Evolutionary conservation across 2,888 invertebrate species (phyloP).

Genomic region (Rugalucina vietnamica): DNA sequence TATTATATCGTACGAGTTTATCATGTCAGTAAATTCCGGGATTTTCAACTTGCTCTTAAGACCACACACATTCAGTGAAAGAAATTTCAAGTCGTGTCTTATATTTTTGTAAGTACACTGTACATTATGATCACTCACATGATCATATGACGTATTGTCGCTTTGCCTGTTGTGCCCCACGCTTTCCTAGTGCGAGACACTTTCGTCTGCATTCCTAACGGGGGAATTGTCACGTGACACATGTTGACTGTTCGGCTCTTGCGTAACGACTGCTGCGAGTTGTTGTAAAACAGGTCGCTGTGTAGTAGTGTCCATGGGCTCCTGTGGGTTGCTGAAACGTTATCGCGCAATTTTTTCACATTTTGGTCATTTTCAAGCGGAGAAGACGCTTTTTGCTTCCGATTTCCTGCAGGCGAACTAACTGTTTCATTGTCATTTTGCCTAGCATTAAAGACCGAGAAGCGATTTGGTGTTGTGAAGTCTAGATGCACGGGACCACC

Average conservation of each 20-base stretch:
- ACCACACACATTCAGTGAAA: not conserved
- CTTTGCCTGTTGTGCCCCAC: not conserved
- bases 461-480: not conserved
- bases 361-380: not conserved
- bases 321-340: no score
- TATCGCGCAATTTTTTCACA: not conserved
- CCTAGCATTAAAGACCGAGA: not conserved
- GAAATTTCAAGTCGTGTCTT: not conserved
- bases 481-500: not conserved
- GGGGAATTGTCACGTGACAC: not conserved
- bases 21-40: not conserved
- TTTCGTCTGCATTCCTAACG: not conserved
- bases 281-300: not conserved
- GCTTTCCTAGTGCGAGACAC: not conserved
- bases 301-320: constrained; percentile 1
- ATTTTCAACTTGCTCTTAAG: not conserved
- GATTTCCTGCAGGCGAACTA: not conserved
- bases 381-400: not conserved
- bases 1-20: not conserved
- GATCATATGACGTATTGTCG: not conserved
- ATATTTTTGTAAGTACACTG: not conserved
- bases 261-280: no score
- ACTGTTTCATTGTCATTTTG: not conserved
- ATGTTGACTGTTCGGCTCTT: not conserved
- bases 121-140: no score